Evolutionary conservation across 2,797 vertebrate genomes (phyloP), one percentile per base, ranked within the genome.

Genomic region (Heterohyrax brucei): DNA sequence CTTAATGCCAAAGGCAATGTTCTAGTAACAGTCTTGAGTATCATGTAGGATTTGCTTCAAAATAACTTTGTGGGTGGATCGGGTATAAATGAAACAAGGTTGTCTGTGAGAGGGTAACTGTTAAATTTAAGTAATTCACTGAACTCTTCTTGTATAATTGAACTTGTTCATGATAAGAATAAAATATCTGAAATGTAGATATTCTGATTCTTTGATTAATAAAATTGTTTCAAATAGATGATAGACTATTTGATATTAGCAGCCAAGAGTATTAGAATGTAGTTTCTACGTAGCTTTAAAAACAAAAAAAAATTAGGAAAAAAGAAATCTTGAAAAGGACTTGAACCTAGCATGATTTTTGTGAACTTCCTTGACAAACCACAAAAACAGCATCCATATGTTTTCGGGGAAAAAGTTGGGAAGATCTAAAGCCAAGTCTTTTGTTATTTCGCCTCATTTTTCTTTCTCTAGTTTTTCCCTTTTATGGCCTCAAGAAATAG

Each of bases 151-250:
- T 84, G 14, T 87, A 24, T n/a, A 72, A 46, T 75, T 96, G 12
- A 46, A 68, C 1, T 22, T 70, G 87, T 80, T 87, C 83, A 53
- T 80, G 50, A 33, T 76, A 56, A 93, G 59, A 62, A 89, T 5
- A 66, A 88, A 56, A 76, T 64, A 53, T 46, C 16, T 87, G 79
- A 53, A 89, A 76, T 50, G 75, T 19, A 59, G 10, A 21, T 13
- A 56, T 53, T 89, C 94, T 66, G 64, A 89, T 88, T 59, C 62
- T 77, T 94, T 48, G 44, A 24, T 77, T 93, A 90, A 94, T 72
- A 91, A 95, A 89, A 53, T 59, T 93, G n/a, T 87, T 96, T 93
- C 30, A 85, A 70, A 5, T 59, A 6, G 4, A 7, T 80, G 24
- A 44, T 82, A 2, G n/a, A 83, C 44, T 75, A 64, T 76, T 91